Conservation (phyloP, 2,113 vertebrate species). For the Esox niger region DNA sequence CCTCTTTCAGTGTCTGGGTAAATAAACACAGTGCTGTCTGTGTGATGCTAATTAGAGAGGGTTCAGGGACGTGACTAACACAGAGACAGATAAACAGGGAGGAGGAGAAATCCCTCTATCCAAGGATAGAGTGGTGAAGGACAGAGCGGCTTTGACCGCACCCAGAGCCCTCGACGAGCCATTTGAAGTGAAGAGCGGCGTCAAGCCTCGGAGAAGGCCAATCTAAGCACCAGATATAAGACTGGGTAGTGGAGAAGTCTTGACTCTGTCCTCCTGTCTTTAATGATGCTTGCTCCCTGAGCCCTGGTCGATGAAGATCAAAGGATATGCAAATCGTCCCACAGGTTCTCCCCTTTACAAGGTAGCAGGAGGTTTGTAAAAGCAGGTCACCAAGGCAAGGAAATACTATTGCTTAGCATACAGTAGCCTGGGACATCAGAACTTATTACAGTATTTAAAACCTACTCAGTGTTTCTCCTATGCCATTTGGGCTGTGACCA, state of each 20-base stretch:
- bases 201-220: not conserved
- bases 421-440: slow-evolving; percentile 19
- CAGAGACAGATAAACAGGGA: slow-evolving; percentile 61
- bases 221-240: slow-evolving; percentile 15
- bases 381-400: slow-evolving; percentile 48
- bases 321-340: slow-evolving; percentile 58
- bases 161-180: slow-evolving; percentile 22
- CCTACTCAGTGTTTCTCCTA: too few relatives aligned
- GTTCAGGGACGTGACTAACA: slow-evolving; percentile 62
- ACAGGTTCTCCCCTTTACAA: slow-evolving; percentile 32
- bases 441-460: too few relatives aligned
- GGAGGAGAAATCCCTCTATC: slow-evolving; percentile 24
- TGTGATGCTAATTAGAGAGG: slow-evolving; percentile 67
- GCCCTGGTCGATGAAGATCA: slow-evolving; percentile 45
- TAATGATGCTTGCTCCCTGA: slow-evolving; percentile 57
- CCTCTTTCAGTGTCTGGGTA: not conserved
- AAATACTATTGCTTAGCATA: slow-evolving; percentile 18
- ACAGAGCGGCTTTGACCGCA: slow-evolving; percentile 41
- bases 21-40: slow-evolving; percentile 65
- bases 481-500: too few relatives aligned
- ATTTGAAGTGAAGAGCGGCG: slow-evolving; percentile 39
- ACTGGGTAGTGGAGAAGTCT: not conserved
- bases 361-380: slow-evolving; percentile 38
- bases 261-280: slow-evolving; percentile 2
- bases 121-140: slow-evolving; percentile 59